Conservation (phyloP, 2,113 vertebrate genomes). For the Oncorhynchus tshawytscha region DNA sequence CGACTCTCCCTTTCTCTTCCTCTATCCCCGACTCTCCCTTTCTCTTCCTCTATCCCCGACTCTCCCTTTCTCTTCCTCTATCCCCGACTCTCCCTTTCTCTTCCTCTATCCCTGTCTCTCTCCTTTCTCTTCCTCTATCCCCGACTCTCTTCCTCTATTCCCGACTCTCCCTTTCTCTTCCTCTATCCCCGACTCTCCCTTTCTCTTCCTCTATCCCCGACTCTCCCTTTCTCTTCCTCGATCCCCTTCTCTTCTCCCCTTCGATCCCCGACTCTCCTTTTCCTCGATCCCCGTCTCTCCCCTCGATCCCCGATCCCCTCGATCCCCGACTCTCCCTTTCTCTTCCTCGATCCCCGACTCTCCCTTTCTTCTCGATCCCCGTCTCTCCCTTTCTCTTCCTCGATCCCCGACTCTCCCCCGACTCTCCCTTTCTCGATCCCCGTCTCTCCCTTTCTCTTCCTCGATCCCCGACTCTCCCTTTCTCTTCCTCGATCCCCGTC, state of each 20-base stretch:
- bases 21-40: not conserved
- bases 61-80: not conserved
- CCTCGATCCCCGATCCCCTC: not conserved
- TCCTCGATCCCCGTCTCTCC: not conserved
- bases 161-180: not conserved
- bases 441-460: too few relatives aligned
- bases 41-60: not conserved
- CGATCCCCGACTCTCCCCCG: not conserved
- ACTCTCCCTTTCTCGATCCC: too few relatives aligned
- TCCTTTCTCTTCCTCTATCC: not conserved
- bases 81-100: not conserved
- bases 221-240: too few relatives aligned
- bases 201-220: too few relatives aligned
- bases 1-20: not conserved
- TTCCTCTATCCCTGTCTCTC: not conserved
- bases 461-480: too few relatives aligned
- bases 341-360: not conserved
- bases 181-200: not conserved
- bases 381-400: too few relatives aligned
- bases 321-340: not conserved
- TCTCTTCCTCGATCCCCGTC: too few relatives aligned
- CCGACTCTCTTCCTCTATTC: too few relatives aligned
- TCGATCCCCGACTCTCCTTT: too few relatives aligned
- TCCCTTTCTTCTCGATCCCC: not conserved
- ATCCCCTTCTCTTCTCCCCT: too few relatives aligned